Percentiles rank a stretch among this genome's conserved stretches.
phyloP scores from a whole-genome alignment of 2,888 invertebrate genomes.

The Andrena flavipes region DNA sequence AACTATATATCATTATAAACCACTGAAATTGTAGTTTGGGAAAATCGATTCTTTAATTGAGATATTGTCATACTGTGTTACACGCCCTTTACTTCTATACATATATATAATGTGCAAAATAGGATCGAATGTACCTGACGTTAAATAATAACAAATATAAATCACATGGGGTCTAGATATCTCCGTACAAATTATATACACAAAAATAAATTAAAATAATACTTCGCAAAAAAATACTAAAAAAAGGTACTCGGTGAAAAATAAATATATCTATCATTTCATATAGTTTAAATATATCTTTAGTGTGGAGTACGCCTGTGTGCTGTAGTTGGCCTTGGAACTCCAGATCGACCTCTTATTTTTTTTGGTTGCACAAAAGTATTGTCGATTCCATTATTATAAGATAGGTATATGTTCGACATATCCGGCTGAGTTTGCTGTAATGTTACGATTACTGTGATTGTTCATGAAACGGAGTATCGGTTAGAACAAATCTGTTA shows the following conservation, averaged over 20 bases:
- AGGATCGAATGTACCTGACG: slow-evolving; percentile 25
- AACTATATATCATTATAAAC: not conserved
- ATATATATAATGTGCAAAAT: slow-evolving; percentile 14
- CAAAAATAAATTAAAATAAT: slow-evolving; percentile 59
- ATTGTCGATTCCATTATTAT: slow-evolving; percentile 85
- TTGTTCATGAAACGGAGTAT: not conserved
- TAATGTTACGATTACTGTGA: slow-evolving; percentile 25
- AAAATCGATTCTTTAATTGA: slow-evolving; percentile 16
- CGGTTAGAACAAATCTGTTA: not conserved
- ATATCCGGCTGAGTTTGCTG: slow-evolving; percentile 88
- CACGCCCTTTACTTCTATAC: not conserved
- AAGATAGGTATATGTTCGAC: slow-evolving; percentile 89
- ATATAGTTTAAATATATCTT: slow-evolving; percentile 51
- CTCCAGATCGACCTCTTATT: slow-evolving; percentile 86
- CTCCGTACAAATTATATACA: slow-evolving; percentile 40
- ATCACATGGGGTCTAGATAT: slow-evolving; percentile 31
- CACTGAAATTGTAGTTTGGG: not conserved
- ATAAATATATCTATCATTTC: slow-evolving; percentile 60
- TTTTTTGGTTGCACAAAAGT: slow-evolving; percentile 87
- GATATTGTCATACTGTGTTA: slow-evolving; percentile 32
- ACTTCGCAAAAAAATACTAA: slow-evolving; percentile 49
- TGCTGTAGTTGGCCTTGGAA: slow-evolving; percentile 86
- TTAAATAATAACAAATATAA: slow-evolving; percentile 40
- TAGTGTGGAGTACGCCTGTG: slow-evolving; percentile 81
- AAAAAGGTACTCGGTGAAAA: slow-evolving; percentile 51